These are phyloP conservation scores for Ptiloglossa arizonensis DNA, from an alignment of 1,140 invertebrate species.

Conservation along the genomic window DNA sequence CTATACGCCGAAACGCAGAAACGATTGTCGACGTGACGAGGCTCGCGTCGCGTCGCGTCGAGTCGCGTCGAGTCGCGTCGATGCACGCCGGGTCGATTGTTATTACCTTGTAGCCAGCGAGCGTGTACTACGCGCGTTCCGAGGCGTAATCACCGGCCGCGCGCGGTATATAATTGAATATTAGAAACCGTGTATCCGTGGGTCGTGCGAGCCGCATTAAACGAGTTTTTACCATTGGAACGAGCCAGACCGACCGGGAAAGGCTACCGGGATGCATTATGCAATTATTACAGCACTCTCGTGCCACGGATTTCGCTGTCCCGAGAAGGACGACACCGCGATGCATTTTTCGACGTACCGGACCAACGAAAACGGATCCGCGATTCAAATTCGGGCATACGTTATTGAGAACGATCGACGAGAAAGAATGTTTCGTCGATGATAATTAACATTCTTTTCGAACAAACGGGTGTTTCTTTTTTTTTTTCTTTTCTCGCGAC, in stretches of 20 bases:
- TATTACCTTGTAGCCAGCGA: slow-evolving; percentile 9
- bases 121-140: background rate
- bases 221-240: slow-evolving; percentile 39
- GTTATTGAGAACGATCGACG: no score
- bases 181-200: slow-evolving; percentile 35
- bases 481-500: no score
- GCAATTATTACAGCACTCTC: slow-evolving; percentile 9
- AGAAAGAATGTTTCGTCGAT: no score
- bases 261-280: slow-evolving; percentile 13
- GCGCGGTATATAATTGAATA: slow-evolving; percentile 39
- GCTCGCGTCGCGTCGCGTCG: background rate
- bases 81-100: slow-evolving; percentile 11
- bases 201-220: slow-evolving; percentile 28
- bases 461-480: no score
- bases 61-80: background rate
- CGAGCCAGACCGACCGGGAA: slow-evolving; percentile 28
- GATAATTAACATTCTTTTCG: no score
- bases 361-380: no score
- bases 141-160: slow-evolving; percentile 12
- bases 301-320: background rate
- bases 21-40: background rate
- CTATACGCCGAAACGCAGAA: slow-evolving; percentile 18
- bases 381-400: no score
- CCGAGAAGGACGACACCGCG: background rate
- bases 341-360: background rate